Evolutionary conservation across 1,140 invertebrate species (phyloP), one percentile per base, ranked within the genome.

Genomic region (Arion vulgaris): DNA sequence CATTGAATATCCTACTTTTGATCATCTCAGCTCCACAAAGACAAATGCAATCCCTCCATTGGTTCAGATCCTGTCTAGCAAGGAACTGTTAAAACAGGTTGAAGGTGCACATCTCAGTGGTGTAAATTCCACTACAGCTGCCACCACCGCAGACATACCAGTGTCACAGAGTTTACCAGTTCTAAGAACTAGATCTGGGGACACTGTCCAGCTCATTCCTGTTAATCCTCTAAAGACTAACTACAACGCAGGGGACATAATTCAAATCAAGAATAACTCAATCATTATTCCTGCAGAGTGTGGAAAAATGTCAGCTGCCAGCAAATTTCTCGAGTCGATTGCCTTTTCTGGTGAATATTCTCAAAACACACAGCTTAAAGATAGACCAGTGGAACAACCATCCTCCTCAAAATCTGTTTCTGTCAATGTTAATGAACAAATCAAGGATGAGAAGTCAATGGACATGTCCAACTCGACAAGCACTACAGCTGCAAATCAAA

Each of bases 1-100:
- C 45, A 87, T 92, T 15, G 88, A 90, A 62, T 92, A 92, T 81
- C 92, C 92, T 2, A 92, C 90, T 85, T 92, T 92, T 87, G 90
- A 85, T 28, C 80, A 72, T 4, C 28, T 71, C 23, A 66, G 78
- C 34, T 66, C 15, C 5, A 49, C 39, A 23, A 71, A 53, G n/a
- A 2, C 71, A 26, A 66, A 66, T 32, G 11, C 17, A 34, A 23
- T 2, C 11, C 32, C 62, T 5, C 28, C n/a, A 7, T 11, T 66
- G 62, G 17, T 32, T 7, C 53, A 57, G 15, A 4, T 39, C 2
- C 38, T 34, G 34, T 5, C 68, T 34, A 17, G 5, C 15, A 71
- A 34, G 15, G 41, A 41, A 41, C 41, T 72, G 5, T 72, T 19
- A 39, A 66, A 34, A 17, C 62, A 66, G 11, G 1, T 7, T 7